Percentiles rank a stretch among this genome's conserved stretches.
Evolutionary conservation across 2,113 vertebrate species (phyloP).

Genomic region (Arvicanthis niloticus): DNA sequence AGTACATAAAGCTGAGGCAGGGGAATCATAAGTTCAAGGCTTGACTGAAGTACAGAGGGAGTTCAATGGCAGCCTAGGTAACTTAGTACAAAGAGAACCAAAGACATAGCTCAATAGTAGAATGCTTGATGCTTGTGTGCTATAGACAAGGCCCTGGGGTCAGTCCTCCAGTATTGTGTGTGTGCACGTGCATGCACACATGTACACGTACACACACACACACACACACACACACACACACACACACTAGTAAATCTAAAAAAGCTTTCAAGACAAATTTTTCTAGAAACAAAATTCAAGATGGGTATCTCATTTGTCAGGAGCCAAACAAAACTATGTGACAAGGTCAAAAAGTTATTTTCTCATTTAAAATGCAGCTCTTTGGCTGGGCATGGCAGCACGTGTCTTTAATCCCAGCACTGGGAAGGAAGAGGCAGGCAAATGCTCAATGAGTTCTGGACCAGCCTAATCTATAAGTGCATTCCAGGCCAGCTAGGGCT

Average conservation of each 20-base stretch:
- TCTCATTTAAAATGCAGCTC: constrained; percentile 15
- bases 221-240: not conserved
- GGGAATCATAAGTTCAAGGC: not conserved
- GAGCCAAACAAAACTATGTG: not conserved
- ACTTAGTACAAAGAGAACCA: not conserved
- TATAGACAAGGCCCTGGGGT: not conserved
- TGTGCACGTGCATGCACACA: not conserved
- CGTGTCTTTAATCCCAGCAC: not conserved
- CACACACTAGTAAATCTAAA: not conserved
- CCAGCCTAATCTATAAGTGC: not conserved
- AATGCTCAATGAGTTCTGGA: not conserved
- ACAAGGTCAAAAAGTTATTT: not conserved
- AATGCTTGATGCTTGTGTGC: not conserved
- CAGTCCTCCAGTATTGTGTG: not conserved
- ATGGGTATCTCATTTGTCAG: not conserved
- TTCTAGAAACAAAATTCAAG: constrained; percentile 32
- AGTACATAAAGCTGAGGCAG: not conserved
- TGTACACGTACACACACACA: no score
- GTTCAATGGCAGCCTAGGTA: not conserved
- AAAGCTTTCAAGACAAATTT: constrained; percentile 15
- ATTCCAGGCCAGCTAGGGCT: not conserved
- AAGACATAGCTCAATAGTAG: not conserved
- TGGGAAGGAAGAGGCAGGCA: not conserved
- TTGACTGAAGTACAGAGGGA: not conserved
- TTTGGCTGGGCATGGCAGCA: not conserved